Evolutionary conservation across 1,140 invertebrate genomes (phyloP), one percentile per base, ranked within the genome.

Genomic region (Zophobas atratus): DNA sequence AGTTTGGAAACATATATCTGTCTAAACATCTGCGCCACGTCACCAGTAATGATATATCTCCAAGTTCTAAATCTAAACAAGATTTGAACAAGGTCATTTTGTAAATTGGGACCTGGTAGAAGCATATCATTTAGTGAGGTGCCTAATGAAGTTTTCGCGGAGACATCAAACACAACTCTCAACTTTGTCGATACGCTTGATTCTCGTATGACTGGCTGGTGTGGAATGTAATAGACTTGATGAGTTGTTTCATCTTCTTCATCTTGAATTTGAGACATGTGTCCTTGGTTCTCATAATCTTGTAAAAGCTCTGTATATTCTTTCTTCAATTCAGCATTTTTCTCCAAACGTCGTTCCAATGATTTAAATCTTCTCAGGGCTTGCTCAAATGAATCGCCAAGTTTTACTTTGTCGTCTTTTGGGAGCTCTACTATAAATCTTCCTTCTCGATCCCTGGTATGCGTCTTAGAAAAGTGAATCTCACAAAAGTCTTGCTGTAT

Each of bases 11-110:
- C 71, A 5, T 75, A 57, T 6, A 87, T 76, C 79, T 86, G 84
- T 48, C 86, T 75, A 78, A 85, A 88, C 86, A 87, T 87, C 76
- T 87, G 84, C 35, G 43, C 55, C 34, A 84, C 80, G 63, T 86
- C 84, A 0, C 73, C 79, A 36, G 78, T 76, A 39, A 85, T 38
- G 2, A 86, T 1, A 86, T 6, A 8, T 8, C 3, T n/a, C 39
- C 63, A 57, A 5, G 1, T 6, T 51, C 60, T 36, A 60, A 79
- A 82, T n/a, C 79, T 32, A 1, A 83, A n/a, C 0, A 84, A 32
- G 8, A 79, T 70, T 0, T 55, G 0, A 4, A 79, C 46, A 39
- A 82, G 53, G 2, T 77, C 71, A 0, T 56, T 32, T 79, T 86
- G 84, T 34, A 86, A 74, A 5, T 57, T 84, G 6, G 85, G 81